Conservation (phyloP, 2,113 vertebrate species). For the Opisthocomus hoazin region DNA sequence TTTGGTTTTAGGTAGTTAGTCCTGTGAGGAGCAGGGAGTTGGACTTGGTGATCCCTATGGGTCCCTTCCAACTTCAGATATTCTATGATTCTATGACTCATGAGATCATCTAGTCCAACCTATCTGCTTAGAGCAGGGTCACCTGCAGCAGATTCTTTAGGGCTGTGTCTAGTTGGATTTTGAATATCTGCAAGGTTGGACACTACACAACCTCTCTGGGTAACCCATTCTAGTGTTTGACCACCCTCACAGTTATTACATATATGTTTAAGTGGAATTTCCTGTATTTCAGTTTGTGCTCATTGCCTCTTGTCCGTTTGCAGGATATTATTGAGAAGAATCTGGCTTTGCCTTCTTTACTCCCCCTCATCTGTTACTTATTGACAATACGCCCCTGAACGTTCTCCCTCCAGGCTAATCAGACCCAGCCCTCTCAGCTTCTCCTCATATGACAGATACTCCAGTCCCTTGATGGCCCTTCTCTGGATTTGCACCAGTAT, state of each 20-base stretch:
- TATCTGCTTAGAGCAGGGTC: background rate
- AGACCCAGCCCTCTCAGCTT: background rate
- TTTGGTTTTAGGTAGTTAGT: too few relatives aligned
- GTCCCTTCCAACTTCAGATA: too few relatives aligned
- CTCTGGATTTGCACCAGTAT: accelerated
- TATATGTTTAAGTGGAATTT: background rate
- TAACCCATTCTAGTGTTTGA: background rate
- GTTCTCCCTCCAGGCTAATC: background rate
- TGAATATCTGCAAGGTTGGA: background rate
- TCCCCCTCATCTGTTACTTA: background rate
- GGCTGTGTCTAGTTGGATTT: background rate
- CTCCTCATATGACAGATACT: background rate
- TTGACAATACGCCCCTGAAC: background rate
- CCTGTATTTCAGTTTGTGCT: background rate
- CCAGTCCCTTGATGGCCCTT: background rate
- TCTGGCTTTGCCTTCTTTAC: background rate
- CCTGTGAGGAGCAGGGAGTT: too few relatives aligned
- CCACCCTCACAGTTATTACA: background rate
- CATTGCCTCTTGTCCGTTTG: background rate
- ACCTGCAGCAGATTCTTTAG: background rate
- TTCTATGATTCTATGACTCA: too few relatives aligned
- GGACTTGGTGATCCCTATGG: too few relatives aligned
- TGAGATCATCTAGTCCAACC: background rate
- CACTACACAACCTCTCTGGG: background rate
- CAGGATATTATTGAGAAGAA: background rate